Percentiles rank a stretch among this genome's conserved stretches.
phyloP scores from a whole-genome alignment of 2,888 invertebrate species.

The Drosophila affinis region DNA sequence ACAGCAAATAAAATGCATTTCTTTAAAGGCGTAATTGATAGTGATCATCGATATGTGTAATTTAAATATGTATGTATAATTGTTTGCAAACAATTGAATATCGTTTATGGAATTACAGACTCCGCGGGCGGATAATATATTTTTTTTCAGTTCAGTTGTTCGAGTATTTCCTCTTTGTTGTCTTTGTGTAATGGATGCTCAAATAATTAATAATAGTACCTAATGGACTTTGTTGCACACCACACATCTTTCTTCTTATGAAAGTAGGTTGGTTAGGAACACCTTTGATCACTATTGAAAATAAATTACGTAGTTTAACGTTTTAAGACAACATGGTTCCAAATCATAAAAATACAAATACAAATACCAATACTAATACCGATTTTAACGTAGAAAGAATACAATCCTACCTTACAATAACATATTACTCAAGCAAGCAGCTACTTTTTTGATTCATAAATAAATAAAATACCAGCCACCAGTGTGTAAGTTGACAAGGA shows the following conservation, averaged over 20 bases:
- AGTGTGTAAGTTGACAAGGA: constrained; percentile 39
- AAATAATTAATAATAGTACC: constrained; percentile 13
- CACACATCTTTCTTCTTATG: neutral
- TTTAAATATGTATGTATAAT: too few species aligned
- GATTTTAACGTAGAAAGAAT: constrained; percentile 63
- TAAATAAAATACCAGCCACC: constrained; percentile 29
- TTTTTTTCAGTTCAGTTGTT: constrained; percentile 4
- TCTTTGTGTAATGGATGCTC: constrained; percentile 26
- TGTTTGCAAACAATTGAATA: too few species aligned
- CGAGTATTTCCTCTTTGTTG: neutral
- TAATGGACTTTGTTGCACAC: neutral
- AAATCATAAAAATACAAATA: constrained; percentile 57
- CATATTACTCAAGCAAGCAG: constrained; percentile 42
- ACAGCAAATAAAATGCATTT: constrained; percentile 47
- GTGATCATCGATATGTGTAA: constrained; percentile 42
- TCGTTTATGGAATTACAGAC: constrained; percentile 19
- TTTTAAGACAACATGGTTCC: constrained; percentile 52
- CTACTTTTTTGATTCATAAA: constrained; percentile 36
- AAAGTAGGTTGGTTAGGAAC: constrained; percentile 2
- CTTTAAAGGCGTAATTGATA: constrained; percentile 58
- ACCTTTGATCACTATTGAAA: constrained; percentile 31
- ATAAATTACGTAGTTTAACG: constrained; percentile 14
- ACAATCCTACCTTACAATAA: constrained; percentile 23
- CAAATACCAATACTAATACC: too few species aligned
- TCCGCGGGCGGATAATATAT: constrained; percentile 68